Base-by-base conservation (phyloP, 2,888 invertebrate species). In the Trachelus iudaicus region DNA sequence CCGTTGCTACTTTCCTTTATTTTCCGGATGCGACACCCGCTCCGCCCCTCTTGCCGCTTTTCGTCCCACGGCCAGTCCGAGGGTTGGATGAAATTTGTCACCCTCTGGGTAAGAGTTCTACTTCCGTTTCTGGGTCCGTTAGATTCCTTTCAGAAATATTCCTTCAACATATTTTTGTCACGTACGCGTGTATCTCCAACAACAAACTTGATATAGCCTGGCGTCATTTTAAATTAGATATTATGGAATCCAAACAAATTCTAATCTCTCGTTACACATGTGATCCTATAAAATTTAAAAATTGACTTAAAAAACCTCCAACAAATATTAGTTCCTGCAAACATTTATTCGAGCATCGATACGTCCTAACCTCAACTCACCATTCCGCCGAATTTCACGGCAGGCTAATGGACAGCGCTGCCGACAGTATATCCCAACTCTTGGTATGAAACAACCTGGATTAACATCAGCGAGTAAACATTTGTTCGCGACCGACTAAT, bases 1-100 rank as follows among this genome's bases (percentile, higher is more conserved):
- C 88, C 84, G 82, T 78, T 82, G 84, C 87, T 87, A 88, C 87
- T 89, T 88, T 87, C 87, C 87, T 88, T 86, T 88, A 90, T 88
- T 89, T 88, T 86, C 84, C 84, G 80, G 84, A 87, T 85, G 83
- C 85, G 81, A 84, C 69, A 11, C 23, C 56, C 84, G 83, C 83
- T 76, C 76, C 79, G 56, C 73, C 77, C 77, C 74, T 80, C 75
- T 75, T 56, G 56, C 56, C 56, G 77, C 76, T 81, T 80, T 37
- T 79, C 73, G 69, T 73, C 69, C 74, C 78, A 69, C 78, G 68
- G 34, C 71, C 74, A 34, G 71, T 56, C 4, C 71, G 71, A 71
- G 71, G 71, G 56, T 31, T 77, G 68, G 80, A 80, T 74, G 76
- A 37, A 78, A 78, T 77, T 83, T 73, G 83, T 83, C 83, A 80